These are phyloP conservation scores for Aotus griseimembra DNA, from an alignment of 2,797 vertebrate species.

Conservation along the genomic window DNA sequence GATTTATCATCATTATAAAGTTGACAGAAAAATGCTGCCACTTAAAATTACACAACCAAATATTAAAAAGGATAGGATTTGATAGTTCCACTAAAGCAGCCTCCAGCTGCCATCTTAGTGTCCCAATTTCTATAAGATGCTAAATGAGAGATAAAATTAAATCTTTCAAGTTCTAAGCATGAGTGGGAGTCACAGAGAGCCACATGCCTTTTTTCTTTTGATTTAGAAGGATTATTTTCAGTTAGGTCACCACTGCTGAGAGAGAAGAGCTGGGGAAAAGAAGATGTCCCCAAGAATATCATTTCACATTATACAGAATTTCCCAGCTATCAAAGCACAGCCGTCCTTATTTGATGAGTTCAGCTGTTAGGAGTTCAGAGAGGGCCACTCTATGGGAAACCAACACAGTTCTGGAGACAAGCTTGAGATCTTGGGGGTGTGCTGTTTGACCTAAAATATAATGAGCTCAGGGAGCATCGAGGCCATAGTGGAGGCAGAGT, in stretches of 20 bases:
- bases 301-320: constrained; percentile 4
- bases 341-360: not conserved
- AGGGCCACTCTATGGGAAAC: not conserved
- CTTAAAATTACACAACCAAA: constrained; percentile 31
- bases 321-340: constrained; percentile 19
- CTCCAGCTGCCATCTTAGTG: not conserved
- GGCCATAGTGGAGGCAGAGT: not conserved
- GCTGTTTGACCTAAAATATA: not conserved
- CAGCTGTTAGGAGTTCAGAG: not conserved
- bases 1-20: not conserved
- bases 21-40: not conserved
- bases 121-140: constrained; percentile 46
- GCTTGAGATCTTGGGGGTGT: not conserved
- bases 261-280: not conserved
- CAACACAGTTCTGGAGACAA: not conserved
- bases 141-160: constrained; percentile 66
- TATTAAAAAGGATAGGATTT: not conserved
- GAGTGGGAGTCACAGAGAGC: constrained; percentile 37
- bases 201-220: not conserved
- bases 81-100: not conserved
- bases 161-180: constrained; percentile 53
- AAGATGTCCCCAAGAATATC: not conserved
- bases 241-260: constrained; percentile 20
- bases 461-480: not conserved
- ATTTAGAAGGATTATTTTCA: constrained; percentile 62